Evolutionary conservation across 2,113 vertebrate genomes (phyloP).

Genomic region (Dendrocopos noguchii): DNA sequence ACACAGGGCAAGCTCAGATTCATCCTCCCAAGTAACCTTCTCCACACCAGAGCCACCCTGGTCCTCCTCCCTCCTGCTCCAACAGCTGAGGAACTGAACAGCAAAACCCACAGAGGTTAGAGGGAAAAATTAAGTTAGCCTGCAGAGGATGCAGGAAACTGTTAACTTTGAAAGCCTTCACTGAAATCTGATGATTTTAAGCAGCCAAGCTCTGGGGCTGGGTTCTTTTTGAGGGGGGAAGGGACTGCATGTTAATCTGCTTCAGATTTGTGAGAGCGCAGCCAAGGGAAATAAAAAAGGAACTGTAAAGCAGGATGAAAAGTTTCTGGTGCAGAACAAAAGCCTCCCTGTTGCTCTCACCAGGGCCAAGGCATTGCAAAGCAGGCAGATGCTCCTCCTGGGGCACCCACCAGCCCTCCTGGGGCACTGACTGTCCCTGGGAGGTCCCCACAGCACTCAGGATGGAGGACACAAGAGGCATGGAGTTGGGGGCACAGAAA

Average conservation of each 20-base stretch:
- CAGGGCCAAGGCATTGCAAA: background rate
- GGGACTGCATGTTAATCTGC: slow-evolving; percentile 38
- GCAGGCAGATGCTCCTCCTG: background rate
- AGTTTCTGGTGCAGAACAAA: slow-evolving; percentile 33
- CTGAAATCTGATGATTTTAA: slow-evolving; percentile 18
- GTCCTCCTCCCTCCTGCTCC: background rate
- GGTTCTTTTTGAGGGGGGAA: accelerated
- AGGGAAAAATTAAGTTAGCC: background rate
- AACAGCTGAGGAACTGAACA: background rate
- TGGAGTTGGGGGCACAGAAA: accelerated
- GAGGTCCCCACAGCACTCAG: background rate
- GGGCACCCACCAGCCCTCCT: background rate
- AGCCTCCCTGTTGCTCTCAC: slow-evolving; percentile 20
- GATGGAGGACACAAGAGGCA: background rate
- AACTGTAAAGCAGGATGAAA: slow-evolving; percentile 1
- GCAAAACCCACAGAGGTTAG: background rate
- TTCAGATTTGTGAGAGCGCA: background rate
- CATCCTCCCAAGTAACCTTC: background rate
- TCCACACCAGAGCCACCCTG: background rate
- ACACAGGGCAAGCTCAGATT: background rate
- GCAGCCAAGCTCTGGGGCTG: slow-evolving; percentile 24
- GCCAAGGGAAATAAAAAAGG: slow-evolving; percentile 59
- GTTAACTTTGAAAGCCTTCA: slow-evolving; percentile 38
- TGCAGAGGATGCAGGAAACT: slow-evolving; percentile 51
- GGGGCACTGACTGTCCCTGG: background rate